phyloP scores from a whole-genome alignment of 1,140 invertebrate genomes.

The Glossosoma conforme region DNA sequence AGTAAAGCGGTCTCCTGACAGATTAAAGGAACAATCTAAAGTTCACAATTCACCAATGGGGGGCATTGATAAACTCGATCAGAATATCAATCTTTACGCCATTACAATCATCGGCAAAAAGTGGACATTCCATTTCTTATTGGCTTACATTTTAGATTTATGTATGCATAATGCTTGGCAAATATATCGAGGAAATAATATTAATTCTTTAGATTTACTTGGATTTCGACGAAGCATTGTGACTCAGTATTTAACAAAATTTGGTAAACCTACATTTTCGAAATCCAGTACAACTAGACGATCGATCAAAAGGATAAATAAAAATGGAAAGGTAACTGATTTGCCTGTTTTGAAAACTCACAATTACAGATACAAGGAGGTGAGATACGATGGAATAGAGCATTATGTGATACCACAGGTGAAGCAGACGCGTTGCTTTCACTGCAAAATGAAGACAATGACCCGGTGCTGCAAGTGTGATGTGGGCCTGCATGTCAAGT shows the following conservation, averaged over 20 bases:
- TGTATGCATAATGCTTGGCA: conserved; percentile 27
- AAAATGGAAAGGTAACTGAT: conserved; percentile 2
- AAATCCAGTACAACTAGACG: conserved; percentile 7
- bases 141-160: conserved; percentile 24
- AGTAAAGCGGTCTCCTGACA: not conserved
- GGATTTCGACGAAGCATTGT: conserved; percentile 27
- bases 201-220: conserved; percentile 22
- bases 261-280: conserved; percentile 17
- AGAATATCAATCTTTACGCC: conserved; percentile 24
- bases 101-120: conserved; percentile 26
- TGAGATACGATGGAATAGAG: conserved; percentile 29
- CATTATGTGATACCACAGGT: conserved; percentile 28
- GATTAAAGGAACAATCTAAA: conserved; percentile 12
- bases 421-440: conserved; percentile 28
- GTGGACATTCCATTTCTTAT: conserved; percentile 22
- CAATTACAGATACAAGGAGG: conserved; percentile 15
- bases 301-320: conserved; percentile 2
- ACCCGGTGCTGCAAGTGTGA: conserved; percentile 30
- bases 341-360: conserved; percentile 3
- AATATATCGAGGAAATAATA: conserved; percentile 15
- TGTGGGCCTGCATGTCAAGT: conserved; percentile 29
- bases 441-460: conserved; percentile 28
- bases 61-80: conserved; percentile 24
- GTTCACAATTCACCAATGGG: conserved; percentile 26
- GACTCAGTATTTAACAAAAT: conserved; percentile 19